Percentiles rank a stretch among this genome's conserved stretches.
Conservation (phyloP, 2,797 vertebrate species). For the Poeciliopsis presidionis region DNA sequence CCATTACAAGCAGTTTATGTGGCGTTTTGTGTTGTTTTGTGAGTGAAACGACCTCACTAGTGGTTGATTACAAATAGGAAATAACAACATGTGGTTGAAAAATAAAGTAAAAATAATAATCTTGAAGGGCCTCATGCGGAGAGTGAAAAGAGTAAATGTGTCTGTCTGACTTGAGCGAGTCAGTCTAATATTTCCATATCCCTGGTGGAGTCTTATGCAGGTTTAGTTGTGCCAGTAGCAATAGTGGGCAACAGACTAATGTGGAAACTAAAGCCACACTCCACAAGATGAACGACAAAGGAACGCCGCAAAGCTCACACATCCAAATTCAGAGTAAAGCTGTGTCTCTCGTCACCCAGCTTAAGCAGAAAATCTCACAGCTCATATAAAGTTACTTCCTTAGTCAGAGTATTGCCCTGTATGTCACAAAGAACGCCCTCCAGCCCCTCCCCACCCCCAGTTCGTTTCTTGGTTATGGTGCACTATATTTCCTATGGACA, state of each 20-base stretch:
- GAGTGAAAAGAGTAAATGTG: constrained; percentile 63
- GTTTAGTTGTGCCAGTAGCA: constrained; percentile 78
- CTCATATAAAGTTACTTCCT: constrained; percentile 42
- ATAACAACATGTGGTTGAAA: constrained; percentile 32
- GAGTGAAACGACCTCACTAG: constrained; percentile 42
- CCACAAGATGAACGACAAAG: constrained; percentile 77
- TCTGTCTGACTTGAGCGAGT: constrained; percentile 77
- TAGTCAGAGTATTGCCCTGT: constrained; percentile 16
- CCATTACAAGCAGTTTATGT: constrained; percentile 3
- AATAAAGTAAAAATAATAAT: constrained; percentile 24
- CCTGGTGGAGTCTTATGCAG: constrained; percentile 70
- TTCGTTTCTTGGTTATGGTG: constrained; percentile 15
- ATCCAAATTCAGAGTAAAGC: constrained; percentile 58
- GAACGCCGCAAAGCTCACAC: constrained; percentile 71
- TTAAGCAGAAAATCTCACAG: constrained; percentile 52
- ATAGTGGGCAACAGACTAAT: constrained; percentile 79
- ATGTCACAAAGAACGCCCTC: constrained; percentile 17
- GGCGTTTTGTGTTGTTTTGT: constrained; percentile 10
- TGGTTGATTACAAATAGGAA: constrained; percentile 50
- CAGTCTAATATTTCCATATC: constrained; percentile 86
- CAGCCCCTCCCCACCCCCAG: no score
- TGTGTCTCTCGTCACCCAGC: constrained; percentile 62
- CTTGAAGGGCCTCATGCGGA: constrained; percentile 56
- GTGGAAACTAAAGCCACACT: constrained; percentile 84
- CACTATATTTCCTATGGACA: constrained; percentile 17